Evolutionary conservation across 2,113 vertebrate genomes (phyloP), one percentile per base, ranked within the genome.

Genomic region (Odontesthes bonariensis): DNA sequence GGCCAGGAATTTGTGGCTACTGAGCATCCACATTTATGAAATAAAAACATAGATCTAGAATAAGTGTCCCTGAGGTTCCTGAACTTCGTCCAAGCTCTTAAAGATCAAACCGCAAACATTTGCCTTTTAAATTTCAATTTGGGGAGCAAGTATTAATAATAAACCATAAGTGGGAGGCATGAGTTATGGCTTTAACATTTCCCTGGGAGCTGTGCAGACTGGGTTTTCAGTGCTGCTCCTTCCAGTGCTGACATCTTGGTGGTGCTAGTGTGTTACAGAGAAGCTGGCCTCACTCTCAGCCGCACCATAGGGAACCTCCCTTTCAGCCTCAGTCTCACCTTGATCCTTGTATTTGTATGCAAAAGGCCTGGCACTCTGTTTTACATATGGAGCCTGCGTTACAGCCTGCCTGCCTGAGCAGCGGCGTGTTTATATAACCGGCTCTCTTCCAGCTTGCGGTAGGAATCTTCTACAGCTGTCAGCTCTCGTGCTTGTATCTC

Each of bases 121-220:
- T 92, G 79, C 82, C 84, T 87, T 90, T 89, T 83, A 83, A 87
- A 84, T 90, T 88, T 75, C 75, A 87, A 84, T 90, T 87, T 89
- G 38, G 53, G 65, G 63, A 79, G 84, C 81, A 69, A 80, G 82
- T 87, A 85, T 91, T 93, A 91, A 90, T 91, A 92, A 88, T 89
- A 85, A 83, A 84, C 71, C 63, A 9, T 80, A 87, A 90, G 91
- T 92, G 80, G 89, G 86, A 88, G 82, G 88, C 77, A 81, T 91
- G 92, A 90, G 88, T 92, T 90, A 91, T 91, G 85, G 75, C 73
- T 88, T 93, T 92, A 91, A 86, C 85, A 85, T 91, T 91, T 91
- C 83, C 82, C 84, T 66, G 55, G 74, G 77, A 89, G 88, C 81
- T 16, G 51, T 3, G 63, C 70, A 35, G 62, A 67, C 38, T 81